phyloP scores from a whole-genome alignment of 2,113 vertebrate genomes.

The Rhinolophus ferrumequinum region DNA sequence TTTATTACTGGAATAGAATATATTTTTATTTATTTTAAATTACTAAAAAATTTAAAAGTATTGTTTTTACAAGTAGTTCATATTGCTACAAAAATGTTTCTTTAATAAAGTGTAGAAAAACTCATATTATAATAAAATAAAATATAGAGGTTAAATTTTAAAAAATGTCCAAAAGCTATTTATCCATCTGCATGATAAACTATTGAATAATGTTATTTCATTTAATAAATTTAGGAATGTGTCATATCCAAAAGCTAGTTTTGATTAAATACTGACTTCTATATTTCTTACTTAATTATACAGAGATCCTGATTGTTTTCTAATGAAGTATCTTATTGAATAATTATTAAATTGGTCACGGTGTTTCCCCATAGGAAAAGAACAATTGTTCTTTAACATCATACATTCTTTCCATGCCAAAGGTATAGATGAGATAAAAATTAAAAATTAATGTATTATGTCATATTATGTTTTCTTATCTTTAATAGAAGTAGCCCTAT shows the following conservation, averaged over 20 bases:
- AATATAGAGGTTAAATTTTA: slow-evolving; percentile 7
- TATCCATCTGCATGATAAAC: background rate
- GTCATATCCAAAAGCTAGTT: background rate
- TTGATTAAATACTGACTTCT: slow-evolving; percentile 5
- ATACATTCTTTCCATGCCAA: background rate
- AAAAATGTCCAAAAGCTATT: background rate
- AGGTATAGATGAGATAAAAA: background rate
- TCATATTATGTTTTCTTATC: background rate
- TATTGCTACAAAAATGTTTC: background rate
- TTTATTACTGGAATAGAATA: background rate
- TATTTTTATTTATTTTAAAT: background rate
- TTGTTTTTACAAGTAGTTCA: background rate
- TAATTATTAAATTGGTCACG: slow-evolving; percentile 10
- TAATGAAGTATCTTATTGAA: background rate
- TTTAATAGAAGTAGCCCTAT: background rate
- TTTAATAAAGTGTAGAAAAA: background rate
- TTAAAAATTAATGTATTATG: background rate
- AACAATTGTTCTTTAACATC: background rate
- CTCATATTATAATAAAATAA: background rate
- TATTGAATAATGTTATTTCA: slow-evolving; percentile 9
- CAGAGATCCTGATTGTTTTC: background rate
- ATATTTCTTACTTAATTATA: background rate
- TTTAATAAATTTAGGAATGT: slow-evolving; percentile 30
- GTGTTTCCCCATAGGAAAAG: background rate
- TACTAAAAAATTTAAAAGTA: background rate